Percentiles rank a stretch among this genome's conserved stretches.
Conservation (phyloP, 2,113 vertebrate species). For the Pelecanoides urinatrix region DNA sequence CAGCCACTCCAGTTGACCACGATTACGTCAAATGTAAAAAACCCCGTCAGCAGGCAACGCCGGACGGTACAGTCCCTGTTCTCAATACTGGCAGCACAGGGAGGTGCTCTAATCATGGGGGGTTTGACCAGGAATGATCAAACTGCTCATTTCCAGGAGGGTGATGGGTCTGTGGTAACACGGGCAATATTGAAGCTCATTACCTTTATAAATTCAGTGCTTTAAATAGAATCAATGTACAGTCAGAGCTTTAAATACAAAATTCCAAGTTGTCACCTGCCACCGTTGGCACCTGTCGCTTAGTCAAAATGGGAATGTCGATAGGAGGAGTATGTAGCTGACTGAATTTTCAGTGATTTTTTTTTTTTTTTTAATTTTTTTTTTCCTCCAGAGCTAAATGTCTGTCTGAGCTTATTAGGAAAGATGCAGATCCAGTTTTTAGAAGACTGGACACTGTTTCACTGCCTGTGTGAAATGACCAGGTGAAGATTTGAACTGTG, state of each 20-base stretch:
- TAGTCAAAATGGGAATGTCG: neutral
- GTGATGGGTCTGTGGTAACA: slow-evolving; percentile 87
- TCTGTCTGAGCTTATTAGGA: neutral
- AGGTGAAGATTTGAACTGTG: neutral
- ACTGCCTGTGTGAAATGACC: neutral
- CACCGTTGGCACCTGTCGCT: slow-evolving; percentile 24
- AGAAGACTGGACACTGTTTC: neutral
- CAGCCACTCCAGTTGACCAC: slow-evolving; percentile 98
- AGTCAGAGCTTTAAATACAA: slow-evolving; percentile 46
- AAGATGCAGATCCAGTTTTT: neutral
- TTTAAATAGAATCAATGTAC: slow-evolving; percentile 19
- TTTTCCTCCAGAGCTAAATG: neutral
- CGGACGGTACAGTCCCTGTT: slow-evolving; percentile 99
- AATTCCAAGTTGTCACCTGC: slow-evolving; percentile 64
- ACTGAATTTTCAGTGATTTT: neutral
- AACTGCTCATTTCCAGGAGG: slow-evolving; percentile 76
- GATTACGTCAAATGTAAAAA: slow-evolving; percentile 99
- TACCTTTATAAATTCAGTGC: slow-evolving; percentile 46
- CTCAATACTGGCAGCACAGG: slow-evolving; percentile 82
- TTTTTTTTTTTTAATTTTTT: neutral
- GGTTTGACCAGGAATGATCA: slow-evolving; percentile 54
- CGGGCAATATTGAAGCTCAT: slow-evolving; percentile 90
- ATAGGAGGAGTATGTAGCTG: neutral
- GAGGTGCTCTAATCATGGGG: slow-evolving; percentile 71
- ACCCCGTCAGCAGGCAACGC: slow-evolving; percentile 91